These are phyloP conservation scores for Melopsittacus undulatus DNA, from an alignment of 2,797 vertebrate species.

Conservation along the genomic window DNA sequence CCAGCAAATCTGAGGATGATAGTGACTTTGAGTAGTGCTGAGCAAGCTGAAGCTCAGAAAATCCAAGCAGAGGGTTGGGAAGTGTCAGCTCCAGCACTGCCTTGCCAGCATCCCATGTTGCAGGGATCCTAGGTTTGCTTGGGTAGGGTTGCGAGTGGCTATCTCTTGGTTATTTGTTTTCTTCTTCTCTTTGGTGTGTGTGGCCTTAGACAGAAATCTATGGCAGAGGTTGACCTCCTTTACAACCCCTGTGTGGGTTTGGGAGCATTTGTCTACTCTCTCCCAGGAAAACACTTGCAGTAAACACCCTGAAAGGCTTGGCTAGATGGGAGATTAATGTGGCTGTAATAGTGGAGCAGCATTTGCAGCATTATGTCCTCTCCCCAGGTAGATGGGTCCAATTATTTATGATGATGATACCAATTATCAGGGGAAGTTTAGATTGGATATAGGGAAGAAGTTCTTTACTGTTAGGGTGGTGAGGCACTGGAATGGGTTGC, in stretches of 20 bases:
- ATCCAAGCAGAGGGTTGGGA: not conserved
- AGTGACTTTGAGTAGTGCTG: not conserved
- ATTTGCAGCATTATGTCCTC: constrained; percentile 76
- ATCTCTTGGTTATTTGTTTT: not conserved
- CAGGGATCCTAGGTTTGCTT: not conserved
- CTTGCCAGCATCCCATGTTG: rapidly evolving
- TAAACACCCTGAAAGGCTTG: constrained; percentile 75
- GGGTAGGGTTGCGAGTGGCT: not conserved
- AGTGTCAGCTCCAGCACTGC: not conserved
- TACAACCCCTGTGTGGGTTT: constrained; percentile 64
- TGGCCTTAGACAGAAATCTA: constrained; percentile 83
- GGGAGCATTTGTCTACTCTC: constrained; percentile 70
- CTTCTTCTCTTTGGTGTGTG: constrained; percentile 71
- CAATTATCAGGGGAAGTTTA: constrained; percentile 62
- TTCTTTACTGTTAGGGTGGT: too few relatives aligned
- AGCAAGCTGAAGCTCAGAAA: not conserved
- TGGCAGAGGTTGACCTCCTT: constrained; percentile 74
- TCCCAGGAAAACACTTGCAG: constrained; percentile 80
- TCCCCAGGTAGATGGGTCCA: constrained; percentile 80
- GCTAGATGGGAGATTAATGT: constrained; percentile 82
- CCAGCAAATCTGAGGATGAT: not conserved
- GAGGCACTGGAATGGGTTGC: too few relatives aligned
- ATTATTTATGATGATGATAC: constrained; percentile 78
- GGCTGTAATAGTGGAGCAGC: constrained; percentile 74
- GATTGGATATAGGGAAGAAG: too few relatives aligned